Evolutionary conservation across 2,113 vertebrate genomes (phyloP).

Genomic region (Leptodactylus fuscus): DNA sequence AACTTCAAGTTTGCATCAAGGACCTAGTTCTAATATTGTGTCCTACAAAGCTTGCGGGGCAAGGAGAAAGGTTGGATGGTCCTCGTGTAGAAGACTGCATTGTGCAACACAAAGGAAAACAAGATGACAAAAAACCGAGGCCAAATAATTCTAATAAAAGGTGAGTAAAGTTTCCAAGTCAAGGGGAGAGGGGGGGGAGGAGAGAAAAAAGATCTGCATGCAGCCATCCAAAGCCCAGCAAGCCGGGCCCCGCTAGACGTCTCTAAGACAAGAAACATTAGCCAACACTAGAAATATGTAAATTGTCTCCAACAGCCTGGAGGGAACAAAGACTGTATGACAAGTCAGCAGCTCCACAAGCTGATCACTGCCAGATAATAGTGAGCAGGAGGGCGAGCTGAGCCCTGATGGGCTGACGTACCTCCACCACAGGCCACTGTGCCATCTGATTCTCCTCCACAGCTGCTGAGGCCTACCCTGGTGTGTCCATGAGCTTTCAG

Average conservation of each 20-base stretch:
- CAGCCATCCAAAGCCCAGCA: neutral
- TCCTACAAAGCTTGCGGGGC: neutral
- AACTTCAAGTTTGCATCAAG: neutral
- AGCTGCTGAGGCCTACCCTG: constrained; percentile 34
- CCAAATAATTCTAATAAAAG: neutral
- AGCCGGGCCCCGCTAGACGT: neutral
- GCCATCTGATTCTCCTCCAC: constrained; percentile 20
- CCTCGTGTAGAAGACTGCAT: neutral
- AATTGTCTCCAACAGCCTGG: constrained; percentile 26
- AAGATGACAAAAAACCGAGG: neutral
- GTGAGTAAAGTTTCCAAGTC: neutral
- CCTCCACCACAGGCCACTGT: constrained; percentile 27
- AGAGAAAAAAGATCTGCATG: neutral
- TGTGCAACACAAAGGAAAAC: neutral
- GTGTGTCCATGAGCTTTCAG: neutral
- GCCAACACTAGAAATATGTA: constrained; percentile 31
- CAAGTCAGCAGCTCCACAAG: constrained; percentile 23
- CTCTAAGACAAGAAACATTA: neutral
- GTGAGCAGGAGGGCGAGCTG: neutral
- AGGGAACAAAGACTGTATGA: neutral
- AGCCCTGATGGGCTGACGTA: neutral
- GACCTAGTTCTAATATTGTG: neutral
- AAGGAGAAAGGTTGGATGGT: neutral
- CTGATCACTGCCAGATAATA: neutral
- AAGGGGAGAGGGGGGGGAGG: neutral